These are phyloP conservation scores for Chrysogorgia sp. DNA, from an alignment of 92 coral and sea anemone species.

Conservation along the genomic window DNA sequence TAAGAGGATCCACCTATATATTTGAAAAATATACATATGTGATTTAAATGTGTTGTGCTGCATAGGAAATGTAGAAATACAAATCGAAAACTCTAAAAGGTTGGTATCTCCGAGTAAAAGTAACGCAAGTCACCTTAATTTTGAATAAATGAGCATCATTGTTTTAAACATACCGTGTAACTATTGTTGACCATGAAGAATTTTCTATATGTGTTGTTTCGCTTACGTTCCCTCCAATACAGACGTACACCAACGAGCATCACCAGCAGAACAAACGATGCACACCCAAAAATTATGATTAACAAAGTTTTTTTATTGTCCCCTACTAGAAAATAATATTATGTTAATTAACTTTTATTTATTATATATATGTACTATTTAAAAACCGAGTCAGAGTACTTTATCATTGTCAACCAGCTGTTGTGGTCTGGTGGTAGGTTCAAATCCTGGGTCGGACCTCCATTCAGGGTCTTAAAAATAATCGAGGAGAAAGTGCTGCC, in stretches of 20 bases:
- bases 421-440: too few relatives aligned
- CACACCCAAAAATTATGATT: slow-evolving; percentile 30
- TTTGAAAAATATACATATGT: too few relatives aligned
- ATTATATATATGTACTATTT: background rate
- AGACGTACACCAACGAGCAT: background rate
- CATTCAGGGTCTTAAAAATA: too few relatives aligned
- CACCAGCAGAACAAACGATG: background rate
- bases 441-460: too few relatives aligned
- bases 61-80: too few relatives aligned
- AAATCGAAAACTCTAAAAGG: too few relatives aligned
- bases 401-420: too few relatives aligned
- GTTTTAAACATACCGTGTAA: slow-evolving; percentile 14
- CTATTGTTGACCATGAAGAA: slow-evolving; percentile 27
- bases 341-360: background rate
- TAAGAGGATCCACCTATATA: slow-evolving; percentile 58
- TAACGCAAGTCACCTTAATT: background rate
- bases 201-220: slow-evolving; percentile 15
- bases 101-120: too few relatives aligned
- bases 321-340: background rate
- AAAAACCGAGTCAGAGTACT: background rate
- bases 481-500: too few relatives aligned
- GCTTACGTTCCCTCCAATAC: slow-evolving; percentile 22
- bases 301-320: background rate
- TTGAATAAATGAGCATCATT: background rate
- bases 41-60: too few relatives aligned